Conservation (phyloP, 2,888 invertebrate species). For the Cryptocheilus praepositus region DNA sequence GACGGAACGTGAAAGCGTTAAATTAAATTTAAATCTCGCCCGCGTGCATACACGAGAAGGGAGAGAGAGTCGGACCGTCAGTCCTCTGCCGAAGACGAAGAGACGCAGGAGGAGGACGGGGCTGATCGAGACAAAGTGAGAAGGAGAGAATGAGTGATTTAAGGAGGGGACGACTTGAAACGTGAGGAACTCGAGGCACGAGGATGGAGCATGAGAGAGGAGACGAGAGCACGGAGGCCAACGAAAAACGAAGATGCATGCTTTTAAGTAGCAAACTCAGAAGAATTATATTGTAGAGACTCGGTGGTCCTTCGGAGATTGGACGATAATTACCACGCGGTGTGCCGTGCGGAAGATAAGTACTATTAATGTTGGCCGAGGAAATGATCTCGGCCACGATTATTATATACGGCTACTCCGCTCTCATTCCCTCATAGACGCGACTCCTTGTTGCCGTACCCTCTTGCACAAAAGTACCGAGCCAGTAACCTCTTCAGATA, state of each 20-base stretch:
- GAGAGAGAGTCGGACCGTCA: background rate
- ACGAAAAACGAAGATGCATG: slow-evolving; percentile 41
- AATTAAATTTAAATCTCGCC: slow-evolving; percentile 54
- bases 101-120: background rate
- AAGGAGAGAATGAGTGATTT: slow-evolving; percentile 9
- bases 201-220: slow-evolving; percentile 7
- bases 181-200: no score
- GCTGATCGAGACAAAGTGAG: slow-evolving; percentile 10
- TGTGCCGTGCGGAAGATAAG: slow-evolving; percentile 52
- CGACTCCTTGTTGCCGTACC: background rate
- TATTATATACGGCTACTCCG: slow-evolving; percentile 50
- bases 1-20: slow-evolving; percentile 58
- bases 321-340: slow-evolving; percentile 59
- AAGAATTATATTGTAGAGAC: slow-evolving; percentile 56
- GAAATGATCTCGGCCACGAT: slow-evolving; percentile 50
- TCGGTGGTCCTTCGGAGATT: slow-evolving; percentile 57
- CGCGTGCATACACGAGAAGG: slow-evolving; percentile 18
- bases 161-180: no score
- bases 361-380: slow-evolving; percentile 54
- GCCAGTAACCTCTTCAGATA: slow-evolving; percentile 5
- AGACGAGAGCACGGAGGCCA: slow-evolving; percentile 11
- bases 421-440: slow-evolving; percentile 6
- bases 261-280: slow-evolving; percentile 53
- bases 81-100: background rate
- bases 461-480: no score